A percentile compares a stretch with the other conserved stretches of the same genome.
phyloP scores from a whole-genome alignment of 2,888 invertebrate species.

The Eristalinus sepulchralis region DNA sequence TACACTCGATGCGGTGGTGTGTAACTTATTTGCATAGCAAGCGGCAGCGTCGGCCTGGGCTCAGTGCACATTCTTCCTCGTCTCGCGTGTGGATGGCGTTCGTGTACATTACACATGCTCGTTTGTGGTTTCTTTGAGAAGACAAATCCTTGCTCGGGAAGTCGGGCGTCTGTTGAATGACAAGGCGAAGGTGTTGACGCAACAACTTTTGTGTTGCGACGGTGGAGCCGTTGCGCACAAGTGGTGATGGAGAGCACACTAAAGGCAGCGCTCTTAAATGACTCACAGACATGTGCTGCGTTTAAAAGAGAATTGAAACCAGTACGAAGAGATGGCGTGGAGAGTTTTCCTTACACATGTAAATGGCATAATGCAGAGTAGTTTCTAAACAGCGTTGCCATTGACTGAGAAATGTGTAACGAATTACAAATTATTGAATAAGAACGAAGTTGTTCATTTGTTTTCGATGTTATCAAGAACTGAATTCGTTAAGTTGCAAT shows the following conservation, averaged over 20 bases:
- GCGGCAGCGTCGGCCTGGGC: constrained; percentile 21
- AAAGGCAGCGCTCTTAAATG: background rate
- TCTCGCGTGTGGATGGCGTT: background rate
- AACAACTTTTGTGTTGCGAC: constrained; percentile 49
- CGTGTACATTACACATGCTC: background rate
- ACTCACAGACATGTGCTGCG: background rate
- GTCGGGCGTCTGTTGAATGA: constrained; percentile 1
- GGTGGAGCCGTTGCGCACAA: background rate
- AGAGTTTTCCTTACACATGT: constrained; percentile 13
- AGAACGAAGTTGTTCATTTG: background rate
- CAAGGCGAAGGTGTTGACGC: constrained; percentile 33
- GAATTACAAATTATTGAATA: background rate
- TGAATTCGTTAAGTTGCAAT: no score
- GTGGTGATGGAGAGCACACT: background rate
- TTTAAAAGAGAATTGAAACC: background rate
- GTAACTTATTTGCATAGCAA: constrained; percentile 56
- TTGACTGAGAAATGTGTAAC: background rate
- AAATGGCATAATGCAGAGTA: background rate
- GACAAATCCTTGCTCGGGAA: background rate
- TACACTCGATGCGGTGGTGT: constrained; percentile 13
- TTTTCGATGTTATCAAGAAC: no score
- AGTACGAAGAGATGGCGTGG: constrained; percentile 14
- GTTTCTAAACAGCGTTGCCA: background rate
- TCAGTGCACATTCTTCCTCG: constrained; percentile 38
- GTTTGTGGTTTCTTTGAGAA: background rate